A percentile compares a stretch with the other conserved stretches of the same genome.
Evolutionary conservation across 2,888 invertebrate genomes (phyloP).

Genomic region (Eupelmus urozonus): DNA sequence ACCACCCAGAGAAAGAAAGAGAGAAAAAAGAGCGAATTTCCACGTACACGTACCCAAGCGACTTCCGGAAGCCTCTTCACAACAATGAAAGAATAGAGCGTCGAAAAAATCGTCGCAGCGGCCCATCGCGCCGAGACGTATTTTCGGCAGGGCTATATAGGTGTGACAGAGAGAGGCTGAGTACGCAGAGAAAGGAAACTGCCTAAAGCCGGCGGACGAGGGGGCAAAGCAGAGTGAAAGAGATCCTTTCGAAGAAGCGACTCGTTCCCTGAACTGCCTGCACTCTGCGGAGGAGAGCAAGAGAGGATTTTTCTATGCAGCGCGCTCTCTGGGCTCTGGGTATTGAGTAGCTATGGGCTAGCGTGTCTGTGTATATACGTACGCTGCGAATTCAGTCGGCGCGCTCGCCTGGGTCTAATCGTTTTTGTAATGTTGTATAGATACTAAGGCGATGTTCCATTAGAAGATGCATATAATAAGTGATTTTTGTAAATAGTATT

Average conservation of each 20-base stretch:
- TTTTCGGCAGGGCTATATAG: not conserved
- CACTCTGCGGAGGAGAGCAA: no score
- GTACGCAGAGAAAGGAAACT: slow-evolving; percentile 49
- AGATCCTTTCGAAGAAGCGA: slow-evolving; percentile 68
- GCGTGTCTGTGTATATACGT: not conserved
- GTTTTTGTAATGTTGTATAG: no score
- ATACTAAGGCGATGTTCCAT: no score
- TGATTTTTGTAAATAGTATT: no score
- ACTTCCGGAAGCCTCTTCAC: no score
- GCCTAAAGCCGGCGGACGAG: not conserved
- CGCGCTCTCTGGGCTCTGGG: no score
- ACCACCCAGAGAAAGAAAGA: no score
- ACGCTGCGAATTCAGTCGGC: not conserved
- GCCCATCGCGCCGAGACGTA: no score
- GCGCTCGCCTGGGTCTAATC: not conserved
- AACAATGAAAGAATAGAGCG: not conserved
- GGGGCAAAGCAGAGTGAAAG: slow-evolving; percentile 61
- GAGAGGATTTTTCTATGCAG: no score
- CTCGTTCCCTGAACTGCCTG: slow-evolving; percentile 64
- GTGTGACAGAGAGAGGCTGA: slow-evolving; percentile 8
- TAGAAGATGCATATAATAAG: no score
- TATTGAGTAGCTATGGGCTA: not conserved
- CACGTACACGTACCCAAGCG: not conserved
- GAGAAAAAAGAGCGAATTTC: slow-evolving; percentile 7
- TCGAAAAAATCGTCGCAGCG: no score